Percentiles rank a stretch among this genome's conserved stretches.
phyloP scores from a whole-genome alignment of 2,797 vertebrate genomes.

The Arctocebus calabarensis region DNA sequence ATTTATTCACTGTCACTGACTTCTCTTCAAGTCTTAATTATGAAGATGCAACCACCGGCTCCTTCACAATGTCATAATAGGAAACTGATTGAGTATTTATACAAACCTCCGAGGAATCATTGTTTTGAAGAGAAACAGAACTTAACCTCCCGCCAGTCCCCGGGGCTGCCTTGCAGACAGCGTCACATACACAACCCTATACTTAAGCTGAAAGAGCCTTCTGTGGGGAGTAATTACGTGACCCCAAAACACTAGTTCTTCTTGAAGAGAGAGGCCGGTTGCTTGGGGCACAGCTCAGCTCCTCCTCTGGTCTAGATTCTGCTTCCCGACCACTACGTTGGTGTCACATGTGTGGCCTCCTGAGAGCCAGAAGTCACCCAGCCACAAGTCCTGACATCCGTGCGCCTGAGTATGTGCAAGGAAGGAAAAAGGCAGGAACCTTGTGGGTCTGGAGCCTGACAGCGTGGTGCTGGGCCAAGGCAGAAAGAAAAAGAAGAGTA shows the following conservation, averaged over 20 bases:
- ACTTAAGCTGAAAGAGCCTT: conserved; percentile 72
- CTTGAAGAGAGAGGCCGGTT: conserved; percentile 40
- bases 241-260: conserved; percentile 68
- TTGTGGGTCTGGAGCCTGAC: background rate
- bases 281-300: conserved; percentile 20
- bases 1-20: conserved; percentile 72
- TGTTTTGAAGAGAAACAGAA: conserved; percentile 79
- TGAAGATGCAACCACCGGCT: conserved; percentile 73
- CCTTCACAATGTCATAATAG: conserved; percentile 74
- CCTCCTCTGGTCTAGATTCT: conserved; percentile 39
- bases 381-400: background rate
- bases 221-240: conserved; percentile 70
- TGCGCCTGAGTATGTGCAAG: background rate
- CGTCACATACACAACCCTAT: conserved; percentile 47
- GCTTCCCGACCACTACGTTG: background rate
- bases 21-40: conserved; percentile 81
- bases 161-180: conserved; percentile 47
- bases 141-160: conserved; percentile 68
- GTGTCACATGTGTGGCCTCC: background rate
- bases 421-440: background rate
- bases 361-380: background rate
- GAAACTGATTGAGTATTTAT: conserved; percentile 80
- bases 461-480: background rate
- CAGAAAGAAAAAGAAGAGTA: background rate
- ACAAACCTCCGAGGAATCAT: conserved; percentile 69